Conservation (phyloP, 1,140 invertebrate genomes). For the Drosophila varians region DNA sequence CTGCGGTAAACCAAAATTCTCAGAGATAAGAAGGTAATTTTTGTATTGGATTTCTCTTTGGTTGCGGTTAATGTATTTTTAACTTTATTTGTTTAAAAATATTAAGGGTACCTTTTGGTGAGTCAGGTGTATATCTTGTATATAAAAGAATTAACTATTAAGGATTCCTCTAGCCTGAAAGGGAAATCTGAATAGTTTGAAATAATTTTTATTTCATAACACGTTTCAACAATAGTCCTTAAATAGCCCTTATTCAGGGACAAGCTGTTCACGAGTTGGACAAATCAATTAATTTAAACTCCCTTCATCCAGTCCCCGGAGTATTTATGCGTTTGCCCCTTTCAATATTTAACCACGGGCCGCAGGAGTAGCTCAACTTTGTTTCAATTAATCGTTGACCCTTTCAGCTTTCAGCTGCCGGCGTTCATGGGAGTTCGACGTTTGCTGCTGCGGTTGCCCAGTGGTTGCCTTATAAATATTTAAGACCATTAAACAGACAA, state of each 20-base stretch:
- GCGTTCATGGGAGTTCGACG: constrained; percentile 31
- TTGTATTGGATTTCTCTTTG: neutral
- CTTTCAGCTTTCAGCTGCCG: constrained; percentile 21
- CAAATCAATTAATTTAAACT: constrained; percentile 20
- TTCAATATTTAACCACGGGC: constrained; percentile 30
- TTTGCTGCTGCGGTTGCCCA: constrained; percentile 45
- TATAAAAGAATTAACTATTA: no score
- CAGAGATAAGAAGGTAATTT: neutral
- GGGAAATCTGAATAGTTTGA: neutral
- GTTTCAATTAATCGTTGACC: constrained; percentile 52
- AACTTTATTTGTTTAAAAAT: neutral
- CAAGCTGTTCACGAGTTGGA: neutral
- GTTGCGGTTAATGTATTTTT: neutral
- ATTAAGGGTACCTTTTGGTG: no score
- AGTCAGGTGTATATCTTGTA: no score
- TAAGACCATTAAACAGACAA: constrained; percentile 67
- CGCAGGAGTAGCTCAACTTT: constrained; percentile 31
- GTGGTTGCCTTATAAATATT: constrained; percentile 70
- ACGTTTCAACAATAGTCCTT: neutral
- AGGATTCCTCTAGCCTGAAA: neutral
- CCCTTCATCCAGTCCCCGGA: neutral
- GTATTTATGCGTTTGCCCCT: constrained; percentile 12
- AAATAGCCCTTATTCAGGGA: neutral
- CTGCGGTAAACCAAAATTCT: neutral
- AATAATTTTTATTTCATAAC: neutral